Percentiles rank a stretch among this genome's conserved stretches.
Conservation (phyloP, 2,888 invertebrate genomes). For the Phrixothrix hirtus region DNA sequence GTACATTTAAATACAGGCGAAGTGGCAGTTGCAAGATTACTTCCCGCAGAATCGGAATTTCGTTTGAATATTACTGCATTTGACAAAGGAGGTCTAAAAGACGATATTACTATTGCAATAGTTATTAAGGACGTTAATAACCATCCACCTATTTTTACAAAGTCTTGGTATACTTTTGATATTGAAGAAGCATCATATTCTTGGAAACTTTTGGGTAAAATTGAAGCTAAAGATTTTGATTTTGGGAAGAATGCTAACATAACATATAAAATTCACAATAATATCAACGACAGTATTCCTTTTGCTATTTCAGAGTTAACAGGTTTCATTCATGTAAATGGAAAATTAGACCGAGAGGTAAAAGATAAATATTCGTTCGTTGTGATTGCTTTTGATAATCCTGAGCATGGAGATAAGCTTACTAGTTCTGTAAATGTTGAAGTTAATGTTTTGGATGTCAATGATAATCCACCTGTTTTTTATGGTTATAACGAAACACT, state of each 20-base stretch:
- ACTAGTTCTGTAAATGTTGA: constrained; percentile 78
- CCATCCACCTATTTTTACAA: constrained; percentile 80
- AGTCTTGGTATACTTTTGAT: constrained; percentile 82
- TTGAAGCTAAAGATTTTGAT: constrained; percentile 79
- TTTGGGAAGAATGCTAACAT: constrained; percentile 79
- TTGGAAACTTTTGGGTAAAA: constrained; percentile 71
- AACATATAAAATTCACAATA: constrained; percentile 66
- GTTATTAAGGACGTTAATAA: constrained; percentile 80
- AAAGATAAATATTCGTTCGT: constrained; percentile 71
- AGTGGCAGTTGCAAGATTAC: constrained; percentile 68
- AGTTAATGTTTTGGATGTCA: constrained; percentile 79
- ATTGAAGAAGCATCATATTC: constrained; percentile 78
- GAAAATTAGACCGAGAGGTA: constrained; percentile 76
- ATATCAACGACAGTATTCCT: constrained; percentile 59
- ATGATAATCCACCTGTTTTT: constrained; percentile 82
- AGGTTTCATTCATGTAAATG: constrained; percentile 73
- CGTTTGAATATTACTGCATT: constrained; percentile 74
- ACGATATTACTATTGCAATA: constrained; percentile 71
- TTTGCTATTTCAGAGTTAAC: constrained; percentile 72
- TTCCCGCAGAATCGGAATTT: constrained; percentile 77
- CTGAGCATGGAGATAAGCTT: constrained; percentile 60
- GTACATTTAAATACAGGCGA: constrained; percentile 78
- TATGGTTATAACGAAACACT: constrained; percentile 73
- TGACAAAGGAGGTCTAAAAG: constrained; percentile 75
- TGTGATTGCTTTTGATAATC: constrained; percentile 76